Percentiles rank a stretch among this genome's conserved stretches.
Evolutionary conservation across 2,888 invertebrate species (phyloP).

Genomic region (Phragmatobia fuliginosa): DNA sequence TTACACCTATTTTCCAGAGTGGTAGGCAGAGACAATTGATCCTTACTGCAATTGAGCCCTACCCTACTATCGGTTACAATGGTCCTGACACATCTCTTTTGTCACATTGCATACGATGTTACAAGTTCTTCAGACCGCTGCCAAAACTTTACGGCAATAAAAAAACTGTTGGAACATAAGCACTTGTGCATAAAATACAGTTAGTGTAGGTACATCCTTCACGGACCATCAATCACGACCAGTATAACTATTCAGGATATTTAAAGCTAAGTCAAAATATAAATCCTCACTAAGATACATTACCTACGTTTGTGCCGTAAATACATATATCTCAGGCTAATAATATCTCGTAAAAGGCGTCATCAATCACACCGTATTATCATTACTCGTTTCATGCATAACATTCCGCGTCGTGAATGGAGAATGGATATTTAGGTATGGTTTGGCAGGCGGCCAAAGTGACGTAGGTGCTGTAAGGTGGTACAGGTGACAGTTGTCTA

Average conservation of each 20-base stretch:
- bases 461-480: slow-evolving; percentile 61
- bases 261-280: slow-evolving; percentile 14
- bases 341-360: slow-evolving; percentile 33
- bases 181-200: neutral
- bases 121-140: too few species aligned
- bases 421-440: slow-evolving; percentile 55
- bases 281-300: slow-evolving; percentile 17
- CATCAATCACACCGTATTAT: slow-evolving; percentile 49
- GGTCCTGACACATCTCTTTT: too few species aligned
- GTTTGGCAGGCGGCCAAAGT: slow-evolving; percentile 65
- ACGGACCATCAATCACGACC: slow-evolving; percentile 6
- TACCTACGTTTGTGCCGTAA: slow-evolving; percentile 18
- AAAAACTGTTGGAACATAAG: too few species aligned
- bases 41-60: too few species aligned
- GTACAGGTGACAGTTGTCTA: slow-evolving; percentile 66
- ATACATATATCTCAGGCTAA: slow-evolving; percentile 21
- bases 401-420: slow-evolving; percentile 50
- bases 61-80: too few species aligned
- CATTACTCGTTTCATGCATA: slow-evolving; percentile 30
- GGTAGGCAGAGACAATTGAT: too few species aligned
- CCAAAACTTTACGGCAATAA: too few species aligned
- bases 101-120: too few species aligned
- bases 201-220: neutral
- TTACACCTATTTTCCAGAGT: too few species aligned
- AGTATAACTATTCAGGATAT: neutral